Evolutionary conservation across 2,113 vertebrate species (phyloP).

Genomic region (Suricata suricatta): DNA sequence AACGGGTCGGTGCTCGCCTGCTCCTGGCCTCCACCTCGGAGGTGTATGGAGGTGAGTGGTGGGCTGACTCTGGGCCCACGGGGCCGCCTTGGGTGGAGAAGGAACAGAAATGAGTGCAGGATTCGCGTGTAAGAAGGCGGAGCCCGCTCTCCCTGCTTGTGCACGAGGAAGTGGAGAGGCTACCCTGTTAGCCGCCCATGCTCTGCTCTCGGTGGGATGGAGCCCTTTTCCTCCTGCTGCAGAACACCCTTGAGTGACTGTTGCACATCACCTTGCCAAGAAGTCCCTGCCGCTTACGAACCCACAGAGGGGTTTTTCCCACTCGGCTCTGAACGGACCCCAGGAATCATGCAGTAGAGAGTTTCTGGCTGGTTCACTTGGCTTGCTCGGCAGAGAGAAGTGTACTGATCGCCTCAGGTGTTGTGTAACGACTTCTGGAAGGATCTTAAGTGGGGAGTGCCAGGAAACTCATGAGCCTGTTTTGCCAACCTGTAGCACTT

Average conservation of each 20-base stretch:
- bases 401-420: background rate
- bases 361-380: background rate
- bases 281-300: accelerated
- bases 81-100: background rate
- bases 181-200: accelerated
- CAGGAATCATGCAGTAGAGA: background rate
- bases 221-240: background rate
- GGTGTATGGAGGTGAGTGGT: constrained; percentile 96
- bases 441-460: background rate
- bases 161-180: accelerated
- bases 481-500: background rate
- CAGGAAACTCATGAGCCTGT: background rate
- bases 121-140: background rate
- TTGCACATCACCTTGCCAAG: accelerated
- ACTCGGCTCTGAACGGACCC: background rate
- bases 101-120: background rate
- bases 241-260: accelerated
- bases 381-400: background rate
- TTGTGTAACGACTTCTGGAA: background rate
- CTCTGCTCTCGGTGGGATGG: background rate
- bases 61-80: accelerated
- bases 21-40: constrained; percentile 97
- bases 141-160: background rate
- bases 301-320: background rate
- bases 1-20: constrained; percentile 96